Evolutionary conservation across 2,113 vertebrate genomes (phyloP), one percentile per base, ranked within the genome.

Genomic region (Gnathonemus echidnorhynchus): DNA sequence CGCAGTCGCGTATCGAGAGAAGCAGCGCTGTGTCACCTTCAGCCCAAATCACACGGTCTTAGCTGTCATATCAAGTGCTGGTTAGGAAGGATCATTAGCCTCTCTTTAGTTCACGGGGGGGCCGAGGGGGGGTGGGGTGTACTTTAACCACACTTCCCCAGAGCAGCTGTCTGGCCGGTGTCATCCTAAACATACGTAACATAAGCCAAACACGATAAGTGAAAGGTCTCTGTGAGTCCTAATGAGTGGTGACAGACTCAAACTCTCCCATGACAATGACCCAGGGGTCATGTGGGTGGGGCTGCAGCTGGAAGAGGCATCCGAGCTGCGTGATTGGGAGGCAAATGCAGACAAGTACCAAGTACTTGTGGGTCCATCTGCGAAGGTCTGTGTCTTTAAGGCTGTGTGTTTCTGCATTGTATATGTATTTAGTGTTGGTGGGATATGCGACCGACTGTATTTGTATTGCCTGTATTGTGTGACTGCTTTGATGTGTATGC

Each of bases 131-230:
- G 7, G n/a, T 3, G 21, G 85, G 11, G n/a, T 6, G n/a, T 39
- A 15, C n/a, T 86, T 27, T 13, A 10, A 53, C 15, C 48, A 53
- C 50, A 56, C 50, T 52, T 87, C 86, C 50, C 86, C 49, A 42
- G 86, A 52, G 86, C 86, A 39, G 48, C 86, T 87, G 86, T 87
- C 31, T 87, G 50, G 31, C 35, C 35, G 31, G 49, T 56, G 50
- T 87, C 86, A 56, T 87, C 7, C 48, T 87, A 53, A 56, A 53
- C 86, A 27, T 2, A 87, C 50, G 49, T 56, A 87, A 87, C 86
- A 87, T 35, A 87, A 87, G 86, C 46, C 86, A 53, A 87, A 87
- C 86, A 53, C 50, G 42, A 56, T 87, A 87, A 56, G 42, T 53
- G 50, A 27, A 87, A 53, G 50, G 48, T 35, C 50, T 87, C 86